phyloP scores from a whole-genome alignment of 1,140 invertebrate genomes.

The Hyles euphorbiae region DNA sequence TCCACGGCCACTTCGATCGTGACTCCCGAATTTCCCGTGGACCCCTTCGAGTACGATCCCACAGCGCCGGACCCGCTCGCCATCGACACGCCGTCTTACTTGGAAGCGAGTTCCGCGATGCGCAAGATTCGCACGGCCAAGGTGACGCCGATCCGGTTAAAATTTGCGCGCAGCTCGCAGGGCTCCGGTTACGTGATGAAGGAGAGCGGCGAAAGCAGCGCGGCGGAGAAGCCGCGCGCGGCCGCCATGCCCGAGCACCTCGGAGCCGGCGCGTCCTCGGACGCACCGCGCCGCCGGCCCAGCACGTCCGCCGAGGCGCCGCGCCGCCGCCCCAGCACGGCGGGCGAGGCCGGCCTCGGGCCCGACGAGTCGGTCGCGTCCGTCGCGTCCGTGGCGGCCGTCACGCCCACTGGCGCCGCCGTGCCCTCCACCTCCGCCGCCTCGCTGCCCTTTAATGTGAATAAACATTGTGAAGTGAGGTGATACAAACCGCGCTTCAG shows the following conservation, averaged over 20 bases:
- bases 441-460: constrained; percentile 56
- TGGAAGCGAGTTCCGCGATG: constrained; percentile 57
- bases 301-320: too few species aligned
- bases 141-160: constrained; percentile 87
- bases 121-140: constrained; percentile 80
- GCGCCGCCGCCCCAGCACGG: too few species aligned
- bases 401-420: constrained; percentile 31
- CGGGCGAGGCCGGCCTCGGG: too few species aligned
- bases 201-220: constrained; percentile 34
- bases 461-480: constrained; percentile 90
- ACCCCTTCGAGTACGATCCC: constrained; percentile 71
- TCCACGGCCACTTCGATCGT: constrained; percentile 37
- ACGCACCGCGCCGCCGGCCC: too few species aligned
- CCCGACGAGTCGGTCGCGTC: too few species aligned
- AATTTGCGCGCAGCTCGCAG: constrained; percentile 85
- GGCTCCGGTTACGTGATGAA: constrained; percentile 81
- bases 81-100: constrained; percentile 64
- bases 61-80: constrained; percentile 61
- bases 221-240: constrained; percentile 32
- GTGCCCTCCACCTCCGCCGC: constrained; percentile 42
- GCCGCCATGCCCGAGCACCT: constrained; percentile 4
- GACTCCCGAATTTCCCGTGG: constrained; percentile 46
- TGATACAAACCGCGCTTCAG: constrained; percentile 78
- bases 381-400: constrained; percentile 52
- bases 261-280: too few species aligned